phyloP scores from a whole-genome alignment of 2,888 invertebrate genomes.

The Pasiphila rectangulata region DNA sequence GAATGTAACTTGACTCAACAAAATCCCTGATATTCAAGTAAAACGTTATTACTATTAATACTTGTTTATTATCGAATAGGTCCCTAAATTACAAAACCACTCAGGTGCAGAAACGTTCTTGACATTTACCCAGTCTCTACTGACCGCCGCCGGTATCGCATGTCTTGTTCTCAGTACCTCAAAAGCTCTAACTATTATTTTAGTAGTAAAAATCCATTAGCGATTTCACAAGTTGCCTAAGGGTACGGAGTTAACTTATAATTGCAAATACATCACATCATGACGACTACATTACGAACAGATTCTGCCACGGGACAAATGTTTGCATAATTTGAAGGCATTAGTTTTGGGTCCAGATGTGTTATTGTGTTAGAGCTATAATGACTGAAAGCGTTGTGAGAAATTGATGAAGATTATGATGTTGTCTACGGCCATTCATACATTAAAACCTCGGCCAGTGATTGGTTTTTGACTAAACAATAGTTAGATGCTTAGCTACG shows the following conservation, averaged over 20 bases:
- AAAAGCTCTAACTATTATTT: slow-evolving; percentile 22
- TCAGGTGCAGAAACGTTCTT: slow-evolving; percentile 44
- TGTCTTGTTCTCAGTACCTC: slow-evolving; percentile 35
- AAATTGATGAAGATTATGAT: slow-evolving; percentile 16
- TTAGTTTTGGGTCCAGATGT: no score
- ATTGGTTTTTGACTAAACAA: slow-evolving; percentile 32
- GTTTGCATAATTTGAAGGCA: no score
- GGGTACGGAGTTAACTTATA: slow-evolving; percentile 32
- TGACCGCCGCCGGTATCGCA: slow-evolving; percentile 31
- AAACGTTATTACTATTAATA: slow-evolving; percentile 21
- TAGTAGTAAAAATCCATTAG: slow-evolving; percentile 31
- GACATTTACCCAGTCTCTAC: slow-evolving; percentile 43
- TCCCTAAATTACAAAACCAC: slow-evolving; percentile 38
- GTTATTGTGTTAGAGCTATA: no score
- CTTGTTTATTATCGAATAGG: slow-evolving; percentile 31
- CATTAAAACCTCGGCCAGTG: slow-evolving; percentile 14
- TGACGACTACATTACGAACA: no score
- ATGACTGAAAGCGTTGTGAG: no score
- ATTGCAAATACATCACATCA: slow-evolving; percentile 19
- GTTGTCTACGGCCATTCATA: slow-evolving; percentile 18
- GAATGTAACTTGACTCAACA: slow-evolving; percentile 2
- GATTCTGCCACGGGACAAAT: no score
- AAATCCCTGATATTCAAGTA: slow-evolving; percentile 9
- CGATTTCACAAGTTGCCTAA: slow-evolving; percentile 26
- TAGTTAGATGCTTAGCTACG: slow-evolving; percentile 20